These are phyloP conservation scores for Leptatherina wallacei DNA, from an alignment of 2,797 vertebrate species.

Conservation along the genomic window DNA sequence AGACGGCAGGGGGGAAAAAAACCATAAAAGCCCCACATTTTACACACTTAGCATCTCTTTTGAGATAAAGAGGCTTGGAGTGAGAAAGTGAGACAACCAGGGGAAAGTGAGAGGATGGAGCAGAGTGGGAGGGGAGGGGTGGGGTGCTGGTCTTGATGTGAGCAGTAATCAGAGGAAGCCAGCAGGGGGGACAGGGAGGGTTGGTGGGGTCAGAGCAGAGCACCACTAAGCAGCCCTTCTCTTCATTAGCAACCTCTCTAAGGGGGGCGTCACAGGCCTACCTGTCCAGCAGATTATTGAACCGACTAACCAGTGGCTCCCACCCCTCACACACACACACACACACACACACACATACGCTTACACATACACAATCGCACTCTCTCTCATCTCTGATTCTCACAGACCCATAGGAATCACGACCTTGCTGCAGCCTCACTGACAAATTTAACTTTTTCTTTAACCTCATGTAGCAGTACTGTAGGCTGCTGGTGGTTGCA, in stretches of 20 bases:
- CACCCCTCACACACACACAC: slow-evolving; percentile 59
- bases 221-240: slow-evolving; percentile 94
- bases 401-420: slow-evolving; percentile 75
- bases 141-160: slow-evolving; percentile 61
- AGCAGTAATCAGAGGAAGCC: slow-evolving; percentile 75
- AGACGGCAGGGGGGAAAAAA: not conserved
- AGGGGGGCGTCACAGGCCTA: slow-evolving; percentile 91
- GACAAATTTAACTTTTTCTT: slow-evolving; percentile 73
- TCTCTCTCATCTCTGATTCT: slow-evolving; percentile 70
- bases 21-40: slow-evolving; percentile 11
- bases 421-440: slow-evolving; percentile 67
- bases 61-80: slow-evolving; percentile 32
- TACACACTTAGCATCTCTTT: slow-evolving; percentile 35
- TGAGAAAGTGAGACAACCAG: slow-evolving; percentile 31
- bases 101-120: slow-evolving; percentile 46
- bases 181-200: slow-evolving; percentile 78
- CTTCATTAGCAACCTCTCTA: slow-evolving; percentile 93
- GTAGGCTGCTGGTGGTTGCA: slow-evolving; percentile 15
- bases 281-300: slow-evolving; percentile 96
- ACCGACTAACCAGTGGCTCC: slow-evolving; percentile 89
- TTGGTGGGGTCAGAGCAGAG: slow-evolving; percentile 86
- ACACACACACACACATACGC: slow-evolving; percentile 24
- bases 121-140: slow-evolving; percentile 24
- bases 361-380: slow-evolving; percentile 51
- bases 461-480: slow-evolving; percentile 66